phyloP scores from a whole-genome alignment of 2,797 vertebrate genomes.

The Chromobotia macracanthus region DNA sequence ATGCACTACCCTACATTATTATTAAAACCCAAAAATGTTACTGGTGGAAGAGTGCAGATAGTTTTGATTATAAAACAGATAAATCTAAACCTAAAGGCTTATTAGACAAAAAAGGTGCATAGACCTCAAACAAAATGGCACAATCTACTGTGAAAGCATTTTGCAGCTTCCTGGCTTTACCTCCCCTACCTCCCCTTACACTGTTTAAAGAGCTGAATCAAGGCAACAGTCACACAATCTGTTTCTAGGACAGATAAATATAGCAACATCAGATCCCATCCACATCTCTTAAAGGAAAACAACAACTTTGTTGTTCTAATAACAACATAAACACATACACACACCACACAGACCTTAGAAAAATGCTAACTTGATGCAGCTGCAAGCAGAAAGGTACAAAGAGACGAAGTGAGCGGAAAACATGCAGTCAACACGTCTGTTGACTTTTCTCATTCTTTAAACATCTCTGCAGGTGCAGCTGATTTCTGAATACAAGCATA shows the following conservation, averaged over 20 bases:
- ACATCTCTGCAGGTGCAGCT: constrained; percentile 26
- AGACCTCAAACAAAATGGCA: not conserved
- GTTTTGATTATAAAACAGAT: not conserved
- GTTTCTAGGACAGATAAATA: constrained; percentile 68
- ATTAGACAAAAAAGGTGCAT: not conserved
- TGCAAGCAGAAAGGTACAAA: constrained; percentile 27
- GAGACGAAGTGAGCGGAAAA: not conserved
- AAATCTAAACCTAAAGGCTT: not conserved
- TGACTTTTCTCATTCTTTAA: not conserved
- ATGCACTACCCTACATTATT: not conserved
- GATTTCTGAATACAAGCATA: not conserved
- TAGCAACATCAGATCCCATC: constrained; percentile 56
- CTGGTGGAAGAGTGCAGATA: not conserved
- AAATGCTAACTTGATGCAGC: constrained; percentile 36
- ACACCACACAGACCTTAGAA: constrained; percentile 9
- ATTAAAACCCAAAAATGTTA: not conserved
- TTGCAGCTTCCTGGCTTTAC: too few relatives aligned
- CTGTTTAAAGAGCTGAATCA: constrained; percentile 52
- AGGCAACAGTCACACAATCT: constrained; percentile 55
- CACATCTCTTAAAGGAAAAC: constrained; percentile 54
- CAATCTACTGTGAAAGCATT: not conserved
- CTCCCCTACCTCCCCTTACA: not conserved
- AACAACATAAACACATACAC: constrained; percentile 46
- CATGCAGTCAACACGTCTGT: not conserved
- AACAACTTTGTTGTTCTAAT: constrained; percentile 51